phyloP scores from a whole-genome alignment of 2,797 vertebrate genomes.

The Florisuga fusca region DNA sequence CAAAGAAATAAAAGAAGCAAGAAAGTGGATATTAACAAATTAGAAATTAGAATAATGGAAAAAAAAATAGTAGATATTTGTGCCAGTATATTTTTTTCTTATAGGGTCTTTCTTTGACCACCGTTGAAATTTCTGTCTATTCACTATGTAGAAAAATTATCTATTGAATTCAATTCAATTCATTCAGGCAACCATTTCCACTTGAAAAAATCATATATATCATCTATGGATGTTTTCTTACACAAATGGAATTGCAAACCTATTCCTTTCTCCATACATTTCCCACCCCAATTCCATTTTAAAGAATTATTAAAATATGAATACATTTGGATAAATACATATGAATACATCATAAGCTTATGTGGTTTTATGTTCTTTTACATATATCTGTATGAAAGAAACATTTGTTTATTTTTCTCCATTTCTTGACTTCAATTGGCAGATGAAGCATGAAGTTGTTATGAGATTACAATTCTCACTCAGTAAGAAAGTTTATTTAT shows the following conservation, averaged over 20 bases:
- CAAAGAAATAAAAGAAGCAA: background rate
- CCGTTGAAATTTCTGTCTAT: background rate
- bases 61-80: background rate
- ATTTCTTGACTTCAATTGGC: background rate
- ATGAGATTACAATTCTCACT: background rate
- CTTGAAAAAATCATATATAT: conserved; percentile 6
- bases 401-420: conserved; percentile 4
- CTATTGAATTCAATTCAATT: background rate
- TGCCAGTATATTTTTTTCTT: background rate
- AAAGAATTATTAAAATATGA: background rate
- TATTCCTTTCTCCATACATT: background rate
- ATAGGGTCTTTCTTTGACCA: background rate
- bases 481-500: background rate
- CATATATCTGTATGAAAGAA: background rate
- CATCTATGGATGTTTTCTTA: background rate
- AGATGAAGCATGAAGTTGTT: background rate
- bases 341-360: background rate
- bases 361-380: background rate
- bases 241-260: background rate
- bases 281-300: background rate
- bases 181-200: background rate
- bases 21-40: background rate
- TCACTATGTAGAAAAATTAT: background rate
- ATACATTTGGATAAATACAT: background rate
- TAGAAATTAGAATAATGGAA: background rate